These are phyloP conservation scores for Solenopsis invicta DNA, from an alignment of 1,140 invertebrate species.

Conservation along the genomic window DNA sequence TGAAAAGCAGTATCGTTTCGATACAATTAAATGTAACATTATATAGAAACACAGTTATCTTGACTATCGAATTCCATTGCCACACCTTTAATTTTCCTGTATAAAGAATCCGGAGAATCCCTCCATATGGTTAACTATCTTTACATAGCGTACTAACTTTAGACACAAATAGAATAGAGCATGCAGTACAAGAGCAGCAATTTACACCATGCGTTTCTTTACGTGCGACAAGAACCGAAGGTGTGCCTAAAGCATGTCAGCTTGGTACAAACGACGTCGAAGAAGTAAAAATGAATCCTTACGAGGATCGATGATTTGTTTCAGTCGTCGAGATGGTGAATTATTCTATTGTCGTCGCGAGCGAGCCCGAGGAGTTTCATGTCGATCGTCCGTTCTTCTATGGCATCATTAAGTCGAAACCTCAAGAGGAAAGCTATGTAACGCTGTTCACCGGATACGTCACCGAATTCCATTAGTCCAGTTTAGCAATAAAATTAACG, in stretches of 20 bases:
- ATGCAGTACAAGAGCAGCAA: constrained; percentile 5
- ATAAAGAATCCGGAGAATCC: not conserved
- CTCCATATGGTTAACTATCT: not conserved
- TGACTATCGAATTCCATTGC: not conserved
- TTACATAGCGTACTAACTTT: constrained; percentile 16
- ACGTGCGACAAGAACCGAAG: not conserved
- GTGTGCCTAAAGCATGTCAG: not conserved
- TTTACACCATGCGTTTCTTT: not conserved
- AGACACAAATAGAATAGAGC: not conserved
- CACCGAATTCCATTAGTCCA: not conserved
- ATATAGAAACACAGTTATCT: not conserved
- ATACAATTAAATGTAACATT: not conserved
- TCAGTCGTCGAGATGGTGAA: constrained; percentile 12
- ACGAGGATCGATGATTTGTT: constrained; percentile 21
- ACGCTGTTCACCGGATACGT: not conserved
- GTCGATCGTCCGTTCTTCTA: constrained; percentile 30
- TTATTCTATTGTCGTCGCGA: not conserved
- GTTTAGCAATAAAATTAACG: constrained; percentile 10
- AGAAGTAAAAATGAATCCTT: not conserved
- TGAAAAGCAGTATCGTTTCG: not conserved
- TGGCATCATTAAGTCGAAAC: constrained; percentile 7
- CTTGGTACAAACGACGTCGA: too few species aligned
- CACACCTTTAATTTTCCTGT: not conserved
- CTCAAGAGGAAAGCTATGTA: not conserved
- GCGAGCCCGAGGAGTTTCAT: not conserved